A percentile compares a stretch with the other conserved stretches of the same genome.
phyloP scores from a whole-genome alignment of 2,113 vertebrate genomes.

The Cheirogaleus medius region DNA sequence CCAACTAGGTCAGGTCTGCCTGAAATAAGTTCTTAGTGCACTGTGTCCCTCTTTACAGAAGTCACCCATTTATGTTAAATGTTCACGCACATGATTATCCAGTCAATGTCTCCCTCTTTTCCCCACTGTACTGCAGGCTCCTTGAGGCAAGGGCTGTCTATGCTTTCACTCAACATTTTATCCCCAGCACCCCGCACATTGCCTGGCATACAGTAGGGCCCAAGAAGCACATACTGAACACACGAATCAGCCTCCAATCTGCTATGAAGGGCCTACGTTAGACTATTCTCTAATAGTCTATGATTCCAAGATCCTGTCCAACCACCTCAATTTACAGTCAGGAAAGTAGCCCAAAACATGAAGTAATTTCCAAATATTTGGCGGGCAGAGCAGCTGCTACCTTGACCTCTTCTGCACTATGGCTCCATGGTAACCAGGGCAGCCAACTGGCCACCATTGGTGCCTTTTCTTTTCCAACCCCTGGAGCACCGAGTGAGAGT shows the following conservation, averaged over 20 bases:
- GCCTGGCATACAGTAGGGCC: neutral
- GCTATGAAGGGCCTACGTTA: neutral
- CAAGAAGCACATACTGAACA: neutral
- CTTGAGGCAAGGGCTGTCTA: neutral
- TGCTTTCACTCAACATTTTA: neutral
- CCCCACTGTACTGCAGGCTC: neutral
- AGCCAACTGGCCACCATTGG: no score
- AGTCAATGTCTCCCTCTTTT: neutral
- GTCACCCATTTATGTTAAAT: neutral
- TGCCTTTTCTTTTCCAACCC: neutral
- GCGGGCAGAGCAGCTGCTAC: neutral
- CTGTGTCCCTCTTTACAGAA: neutral
- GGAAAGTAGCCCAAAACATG: neutral
- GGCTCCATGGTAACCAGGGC: neutral
- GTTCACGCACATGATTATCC: neutral
- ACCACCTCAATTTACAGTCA: neutral
- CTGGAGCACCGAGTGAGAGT: neutral
- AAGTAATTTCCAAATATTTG: neutral
- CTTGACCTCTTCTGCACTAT: rapidly evolving
- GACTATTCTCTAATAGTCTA: neutral
- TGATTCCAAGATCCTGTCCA: neutral
- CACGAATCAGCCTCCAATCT: neutral
- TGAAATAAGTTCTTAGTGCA: neutral
- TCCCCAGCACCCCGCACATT: neutral
- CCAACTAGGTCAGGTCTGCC: neutral